Evolutionary conservation across 1,140 invertebrate genomes (phyloP), one percentile per base, ranked within the genome.

Genomic region (Ceratina japonica): DNA sequence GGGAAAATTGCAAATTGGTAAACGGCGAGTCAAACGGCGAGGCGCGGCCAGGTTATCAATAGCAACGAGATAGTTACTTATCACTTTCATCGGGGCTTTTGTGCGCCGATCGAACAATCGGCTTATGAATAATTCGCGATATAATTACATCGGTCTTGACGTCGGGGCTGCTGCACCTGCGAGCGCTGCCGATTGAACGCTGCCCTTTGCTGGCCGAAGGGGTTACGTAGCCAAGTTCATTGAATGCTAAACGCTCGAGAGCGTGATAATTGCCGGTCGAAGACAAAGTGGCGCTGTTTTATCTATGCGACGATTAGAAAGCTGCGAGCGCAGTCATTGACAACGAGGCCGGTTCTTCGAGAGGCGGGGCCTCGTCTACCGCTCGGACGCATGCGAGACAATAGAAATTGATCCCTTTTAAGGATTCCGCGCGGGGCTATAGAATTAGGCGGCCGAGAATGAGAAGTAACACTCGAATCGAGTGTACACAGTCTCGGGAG

Each of bases 101-200:
- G 20, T 49, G 24, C 24, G 3, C 31, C 37, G n/a, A 16, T 8
- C 18, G 20, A 59, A 79, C 70, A 66, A 66, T 74, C 54, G 77
- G 24, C 63, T 79, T 66, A 74, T 79, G 77, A 79, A 79, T 79
- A 59, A 79, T 79, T 79, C 77, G 22, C 52, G 71, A 66, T 54
- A 73, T 79, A 79, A 79, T 79, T 79, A 74, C 71, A 22, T 31
- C 61, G 70, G 58, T 79, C 27, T 52, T 56, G 22, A 66, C 70
- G 62, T 49, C 12, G 52, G 15, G 52, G 54, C 27, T 59, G 54
- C 27, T 59, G 51, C 69, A 77, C 68, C 58, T 63, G 76, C 22
- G 44, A 18, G 12, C 16, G 18, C 37, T 16, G 65, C 16, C 52
- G 69, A 73, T 64, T 20, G 76, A 22, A 65, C 59, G 76, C 52